Evolutionary conservation across 2,113 vertebrate species (phyloP), one percentile per base, ranked within the genome.

Genomic region (Zosterops hypoxanthus): DNA sequence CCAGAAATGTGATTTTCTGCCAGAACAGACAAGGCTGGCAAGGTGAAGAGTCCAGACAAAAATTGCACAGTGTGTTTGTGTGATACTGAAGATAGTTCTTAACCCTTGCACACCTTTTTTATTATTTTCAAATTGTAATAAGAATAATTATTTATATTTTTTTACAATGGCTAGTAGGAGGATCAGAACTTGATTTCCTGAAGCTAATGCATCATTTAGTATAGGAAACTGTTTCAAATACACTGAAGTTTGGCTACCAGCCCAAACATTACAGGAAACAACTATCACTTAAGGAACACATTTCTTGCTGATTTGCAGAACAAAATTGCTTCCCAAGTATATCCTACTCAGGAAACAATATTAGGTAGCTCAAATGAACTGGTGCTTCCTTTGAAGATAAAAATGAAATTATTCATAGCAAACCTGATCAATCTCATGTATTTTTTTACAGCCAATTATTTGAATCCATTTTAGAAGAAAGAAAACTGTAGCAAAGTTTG

Each of bases 321-420:
- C 7, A 7, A 60, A 71, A 31, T 86, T 2, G 29, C 36, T 89
- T 92, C 61, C 41, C 68, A 75, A 71, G 22, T 56, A 28, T 28
- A 82, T 80, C 59, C 61, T 70, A 47, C 57, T 44, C 46, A 63
- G 94, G 89, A 95, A 95, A 73, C n/a, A 50, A 55, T 92, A 57
- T 26, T 8, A 72, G 19, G 24, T 81, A 36, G 68, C 42, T 94
- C 31, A 76, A 64, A 84, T 94, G 36, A 91, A 84, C 90, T 36
- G 42, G 20, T 72, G 6, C 21, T 95, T 91, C 28, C 36, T 84
- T 92, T 86, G 61, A 88, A 95, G 55, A 95, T 52, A 68, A 75
- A 96, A 86, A 83, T 20, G 6, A 91, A 82, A 85, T 81, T 59
- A 77, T 85, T 92, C 33, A 56, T 89, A 69, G 44, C 17, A 91